phyloP scores from a whole-genome alignment of 2,888 invertebrate species.

The Apoderus coryli region DNA sequence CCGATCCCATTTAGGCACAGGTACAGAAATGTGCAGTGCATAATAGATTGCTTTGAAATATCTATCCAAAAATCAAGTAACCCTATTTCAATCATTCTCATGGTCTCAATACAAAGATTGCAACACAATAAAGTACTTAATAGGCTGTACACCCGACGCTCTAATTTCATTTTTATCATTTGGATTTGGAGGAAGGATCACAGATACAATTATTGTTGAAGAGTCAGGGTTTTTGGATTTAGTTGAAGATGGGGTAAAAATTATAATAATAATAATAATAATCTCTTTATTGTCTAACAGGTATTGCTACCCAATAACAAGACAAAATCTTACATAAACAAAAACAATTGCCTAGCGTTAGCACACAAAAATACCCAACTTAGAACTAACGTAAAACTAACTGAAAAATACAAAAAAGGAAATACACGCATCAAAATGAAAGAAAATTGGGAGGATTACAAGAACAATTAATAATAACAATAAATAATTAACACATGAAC shows the following conservation, averaged over 20 bases:
- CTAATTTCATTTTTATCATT: conserved; percentile 7
- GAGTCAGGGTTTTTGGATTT: conserved; percentile 15
- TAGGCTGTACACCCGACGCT: conserved; percentile 8
- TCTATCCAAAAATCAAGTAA: conserved; percentile 10
- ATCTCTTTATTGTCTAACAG: too few relatives aligned
- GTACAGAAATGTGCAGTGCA: conserved; percentile 10
- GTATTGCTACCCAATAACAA: too few relatives aligned
- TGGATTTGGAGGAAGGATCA: conserved; percentile 17
- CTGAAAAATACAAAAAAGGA: too few relatives aligned
- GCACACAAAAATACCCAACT: too few relatives aligned
- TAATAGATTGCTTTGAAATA: conserved; percentile 12
- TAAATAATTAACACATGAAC: too few relatives aligned
- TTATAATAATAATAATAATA: too few relatives aligned
- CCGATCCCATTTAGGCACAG: conserved; percentile 10
- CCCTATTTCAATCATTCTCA: conserved; percentile 6
- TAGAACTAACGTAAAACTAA: too few relatives aligned
- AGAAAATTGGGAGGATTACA: too few relatives aligned
- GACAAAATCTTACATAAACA: too few relatives aligned
- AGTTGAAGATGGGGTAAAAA: conserved; percentile 11
- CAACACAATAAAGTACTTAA: conserved; percentile 6
- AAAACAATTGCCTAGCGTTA: too few relatives aligned
- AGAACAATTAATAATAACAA: too few relatives aligned
- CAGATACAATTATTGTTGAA: conserved; percentile 15
- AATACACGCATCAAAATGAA: too few relatives aligned
- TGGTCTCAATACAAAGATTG: conserved; percentile 8